Base-by-base conservation (phyloP, 2,797 vertebrate species). In the Rhabdomys pumilio region DNA sequence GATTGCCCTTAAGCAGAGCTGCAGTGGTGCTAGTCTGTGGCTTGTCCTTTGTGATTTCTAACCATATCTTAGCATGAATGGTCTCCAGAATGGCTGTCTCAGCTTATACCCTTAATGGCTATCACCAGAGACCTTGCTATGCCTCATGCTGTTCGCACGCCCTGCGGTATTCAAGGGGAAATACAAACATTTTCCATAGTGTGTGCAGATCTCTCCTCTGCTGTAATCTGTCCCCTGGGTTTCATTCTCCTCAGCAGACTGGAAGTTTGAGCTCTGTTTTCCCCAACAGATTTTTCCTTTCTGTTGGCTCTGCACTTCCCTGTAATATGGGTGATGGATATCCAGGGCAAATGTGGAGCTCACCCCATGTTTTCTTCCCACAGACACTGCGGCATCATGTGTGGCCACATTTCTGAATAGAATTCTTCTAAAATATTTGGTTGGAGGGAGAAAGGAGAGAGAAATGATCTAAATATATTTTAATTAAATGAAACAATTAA, bases 221-320 rank as follows among this genome's bases (percentile, higher is more conserved):
- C 15, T 57, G 11, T 24, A 22, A 17, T 19, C 50, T 89, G 14
- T 57, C 20, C 59, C 89, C 80, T 50, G 69, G 44, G 84, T 85
- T 90, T 22, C 15, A 31, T 11, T 6, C 87, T 83, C 31, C 10
- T 20, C 34, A n/a, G 8, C 2, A 95, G 44, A n/a, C 15, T 82
- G 88, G 34, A 53, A 76, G 79, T 86, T 85, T 80, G 9, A 59
- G 93, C 15, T 82, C 41, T 82, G 4, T 80, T 82, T 91, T 38
- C 61, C 14, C 24, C 22, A 72, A 63, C 20, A 73, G 10, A 75
- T 50, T 22, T 15, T 29, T 65, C 85, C 17, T 47, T 31, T 88
- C 31, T 73, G 5, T 15, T 72, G 67, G 15, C 24, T 91, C 44
- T 88, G 22, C 3, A 47, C 19, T 44, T 87, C 4, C 38, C 20